Evolutionary conservation across 2,888 invertebrate genomes (phyloP), one percentile per base, ranked within the genome.

Genomic region (Sipha maydis): DNA sequence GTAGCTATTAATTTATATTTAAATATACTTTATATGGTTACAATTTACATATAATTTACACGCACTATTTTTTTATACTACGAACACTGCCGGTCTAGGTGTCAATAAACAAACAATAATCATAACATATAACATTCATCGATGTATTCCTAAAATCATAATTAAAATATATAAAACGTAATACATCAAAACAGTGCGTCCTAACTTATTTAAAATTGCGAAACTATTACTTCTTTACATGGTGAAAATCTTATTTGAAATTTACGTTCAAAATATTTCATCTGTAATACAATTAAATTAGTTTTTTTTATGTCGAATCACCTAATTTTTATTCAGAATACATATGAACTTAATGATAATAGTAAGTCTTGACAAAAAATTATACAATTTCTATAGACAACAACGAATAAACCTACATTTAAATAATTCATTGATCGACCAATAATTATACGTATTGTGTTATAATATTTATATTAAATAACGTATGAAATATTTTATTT

Each of bases 321-420:
- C 38, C 38, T 19, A 19, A 73, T 38, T 73, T 73, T 73, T 73
- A 34, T 7, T 38, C 21, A 34, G 5, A 73, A 73, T 48, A 48
- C 73, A 19, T 34, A 21, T 5, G 21, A 73, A 73, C 38, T 21
- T 34, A 19, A 73, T 34, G 34, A 11, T 61, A 25, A 21, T 61
- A 21, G 21, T 61, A 61, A 25, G 38, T 17, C 73, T 34, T 73
- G 34, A 73, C 38, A 7, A 38, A 2, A 21, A 73, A 21, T 73
- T 34, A 21, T 38, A 21, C 34, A 71, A 48, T 48, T 31, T 34
- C 34, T 34, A 11, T 73, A 34, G 17, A 73, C 38, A 73, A 17
- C 73, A 34, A 73, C 73, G 38, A 34, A 73, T 73, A 73, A 73
- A 73, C 38, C 73, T 38, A 73, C 73, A 73, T 73, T 73, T 34